Evolutionary conservation across 1,140 invertebrate genomes (phyloP).

Genomic region (Drosophila fuyamai): DNA sequence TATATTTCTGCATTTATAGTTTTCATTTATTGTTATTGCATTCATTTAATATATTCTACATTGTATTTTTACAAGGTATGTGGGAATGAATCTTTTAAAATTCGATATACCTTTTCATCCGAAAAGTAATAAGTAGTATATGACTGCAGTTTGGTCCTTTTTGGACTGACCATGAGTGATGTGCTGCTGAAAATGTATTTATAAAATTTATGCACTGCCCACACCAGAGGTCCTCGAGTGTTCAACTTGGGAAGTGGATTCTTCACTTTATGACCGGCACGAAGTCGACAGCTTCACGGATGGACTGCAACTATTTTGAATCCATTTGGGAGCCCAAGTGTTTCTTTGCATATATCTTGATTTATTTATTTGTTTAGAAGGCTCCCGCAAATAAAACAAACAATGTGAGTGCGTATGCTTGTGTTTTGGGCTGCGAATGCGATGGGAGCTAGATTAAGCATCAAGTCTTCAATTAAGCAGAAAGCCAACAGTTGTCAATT

Average conservation of each 20-base stretch:
- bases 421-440: background rate
- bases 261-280: conserved; percentile 43
- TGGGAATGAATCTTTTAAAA: too few species aligned
- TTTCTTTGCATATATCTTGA: conserved; percentile 42
- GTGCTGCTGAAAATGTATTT: conserved; percentile 65
- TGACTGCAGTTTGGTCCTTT: conserved; percentile 18
- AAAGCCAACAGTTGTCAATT: conserved; percentile 69
- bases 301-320: conserved; percentile 40
- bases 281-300: conserved; percentile 35
- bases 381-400: conserved; percentile 7
- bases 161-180: conserved; percentile 45
- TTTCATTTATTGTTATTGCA: too few species aligned
- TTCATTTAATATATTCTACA: too few species aligned
- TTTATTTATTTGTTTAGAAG: conserved; percentile 47
- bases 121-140: conserved; percentile 10
- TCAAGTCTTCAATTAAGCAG: conserved; percentile 63
- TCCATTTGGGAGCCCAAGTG: conserved; percentile 30
- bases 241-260: conserved; percentile 43
- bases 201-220: conserved; percentile 69
- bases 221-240: conserved; percentile 48
- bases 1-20: too few species aligned
- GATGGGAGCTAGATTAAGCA: conserved; percentile 6
- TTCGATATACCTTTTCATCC: background rate
- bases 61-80: too few species aligned
- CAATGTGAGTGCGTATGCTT: background rate